phyloP scores from a whole-genome alignment of 2,888 invertebrate species.

The Sarcophaga carnaria region DNA sequence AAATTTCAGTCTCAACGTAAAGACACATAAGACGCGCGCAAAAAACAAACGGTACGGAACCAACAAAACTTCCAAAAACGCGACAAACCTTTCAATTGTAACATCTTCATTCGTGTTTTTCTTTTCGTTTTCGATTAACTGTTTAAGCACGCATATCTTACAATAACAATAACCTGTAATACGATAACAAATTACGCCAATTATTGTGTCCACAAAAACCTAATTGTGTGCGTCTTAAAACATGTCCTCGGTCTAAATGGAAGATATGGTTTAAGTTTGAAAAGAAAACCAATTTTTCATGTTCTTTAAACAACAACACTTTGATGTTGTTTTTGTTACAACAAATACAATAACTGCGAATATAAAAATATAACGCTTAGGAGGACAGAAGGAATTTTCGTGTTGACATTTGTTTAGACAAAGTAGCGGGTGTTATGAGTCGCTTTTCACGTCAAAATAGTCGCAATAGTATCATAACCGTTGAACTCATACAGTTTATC shows the following conservation, averaged over 20 bases:
- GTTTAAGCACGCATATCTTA: constrained; percentile 54
- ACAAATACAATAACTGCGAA: constrained; percentile 15
- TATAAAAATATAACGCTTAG: neutral
- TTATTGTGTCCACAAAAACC: neutral
- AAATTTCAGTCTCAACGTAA: constrained; percentile 54
- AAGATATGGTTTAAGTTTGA: constrained; percentile 36
- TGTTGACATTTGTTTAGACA: constrained; percentile 41
- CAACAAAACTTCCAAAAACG: neutral
- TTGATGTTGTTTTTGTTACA: constrained; percentile 41
- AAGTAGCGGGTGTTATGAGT: constrained; percentile 74
- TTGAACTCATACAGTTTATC: constrained; percentile 81
- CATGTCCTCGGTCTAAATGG: constrained; percentile 44
- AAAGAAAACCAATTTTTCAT: constrained; percentile 26
- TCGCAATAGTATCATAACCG: constrained; percentile 80
- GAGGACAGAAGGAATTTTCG: constrained; percentile 28
- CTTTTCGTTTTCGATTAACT: neutral
- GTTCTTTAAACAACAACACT: constrained; percentile 19
- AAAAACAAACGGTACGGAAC: constrained; percentile 7
- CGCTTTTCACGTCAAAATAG: constrained; percentile 76
- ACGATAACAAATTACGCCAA: constrained; percentile 12
- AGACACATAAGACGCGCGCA: constrained; percentile 32
- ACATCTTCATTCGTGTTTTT: neutral
- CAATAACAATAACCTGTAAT: neutral
- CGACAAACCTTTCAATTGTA: neutral
- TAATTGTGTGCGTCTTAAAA: neutral